Evolutionary conservation across 2,888 invertebrate species (phyloP), one percentile per base, ranked within the genome.

Genomic region (Pheosia tremula): DNA sequence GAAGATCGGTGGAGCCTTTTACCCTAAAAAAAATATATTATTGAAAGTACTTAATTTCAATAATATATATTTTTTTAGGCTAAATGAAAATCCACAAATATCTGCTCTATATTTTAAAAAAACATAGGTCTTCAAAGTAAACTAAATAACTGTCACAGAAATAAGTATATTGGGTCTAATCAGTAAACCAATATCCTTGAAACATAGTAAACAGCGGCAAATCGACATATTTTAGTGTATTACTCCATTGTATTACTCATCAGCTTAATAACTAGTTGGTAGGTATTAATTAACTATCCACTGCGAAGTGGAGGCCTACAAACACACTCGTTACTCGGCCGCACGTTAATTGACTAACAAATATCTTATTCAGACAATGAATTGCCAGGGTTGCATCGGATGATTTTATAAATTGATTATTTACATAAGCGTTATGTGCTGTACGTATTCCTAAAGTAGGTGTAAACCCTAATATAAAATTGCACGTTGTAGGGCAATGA

Each of bases 331-430:
- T 59, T 62, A 36, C 45, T 11, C 45, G 9, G 13, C 38, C 58
- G 24, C 47, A 56, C 56, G 80, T 75, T 83, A 81, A 83, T 85
- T 77, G 71, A 59, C 60, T 56, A 66, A 65, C 71, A 78, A 79
- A 78, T 69, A 76, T 64, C 68, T 59, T 59, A 63, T 62, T 74
- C 52, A 58, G 57, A 63, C 63, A 11, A 11, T 41, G 45, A 47
- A n/a, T 24, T 1, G n/a, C n/a, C n/a, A 62, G 54, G 49, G 38
- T 41, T 24, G 7, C 24, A 7, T 3, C 24, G 11, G 43, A 47
- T 41, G 13, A 7, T 41, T 41, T 8, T 5, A 7, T 41, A 41
- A 1, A 41, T 7, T 41, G 41, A 7, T 41, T 41, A 41, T 41
- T 41, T 41, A 41, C 8, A 7, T 41, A 41, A 24, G 24, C 24